These are phyloP conservation scores for Odiellus spinosus DNA, from an alignment of 2,888 invertebrate species.

Conservation along the genomic window DNA sequence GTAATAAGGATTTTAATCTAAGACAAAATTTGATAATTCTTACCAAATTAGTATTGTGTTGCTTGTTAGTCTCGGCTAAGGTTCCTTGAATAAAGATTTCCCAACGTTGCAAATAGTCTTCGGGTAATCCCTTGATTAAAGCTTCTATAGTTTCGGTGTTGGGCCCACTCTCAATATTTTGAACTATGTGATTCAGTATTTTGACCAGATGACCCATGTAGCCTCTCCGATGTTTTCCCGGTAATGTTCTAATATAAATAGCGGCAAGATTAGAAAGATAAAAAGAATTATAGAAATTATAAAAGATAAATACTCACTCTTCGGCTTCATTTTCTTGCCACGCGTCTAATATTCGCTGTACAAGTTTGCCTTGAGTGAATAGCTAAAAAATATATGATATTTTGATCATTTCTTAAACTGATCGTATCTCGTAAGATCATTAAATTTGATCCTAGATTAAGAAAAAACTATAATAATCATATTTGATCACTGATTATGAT, in stretches of 20 bases:
- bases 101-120: conserved; percentile 32
- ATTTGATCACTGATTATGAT: too few relatives aligned
- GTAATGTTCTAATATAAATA: conserved; percentile 16
- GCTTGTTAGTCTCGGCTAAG: conserved; percentile 33
- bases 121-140: conserved; percentile 28
- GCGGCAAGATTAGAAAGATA: conserved; percentile 7
- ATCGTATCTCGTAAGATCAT: too few relatives aligned
- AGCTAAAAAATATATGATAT: too few relatives aligned
- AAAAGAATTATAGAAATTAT: conserved; percentile 7
- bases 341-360: conserved; percentile 60
- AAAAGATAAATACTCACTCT: conserved; percentile 46
- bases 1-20: not conserved
- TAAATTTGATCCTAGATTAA: too few relatives aligned
- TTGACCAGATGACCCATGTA: conserved; percentile 47
- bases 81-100: conserved; percentile 31
- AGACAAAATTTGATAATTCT: conserved; percentile 15
- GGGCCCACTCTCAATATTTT: conserved; percentile 29
- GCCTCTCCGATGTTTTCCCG: conserved; percentile 34
- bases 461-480: too few relatives aligned
- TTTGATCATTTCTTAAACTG: too few relatives aligned
- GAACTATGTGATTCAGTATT: conserved; percentile 36
- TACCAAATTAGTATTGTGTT: conserved; percentile 32
- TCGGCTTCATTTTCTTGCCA: conserved; percentile 61
- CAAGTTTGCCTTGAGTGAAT: conserved; percentile 57
- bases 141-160: conserved; percentile 30